These are phyloP conservation scores for Tachina fera DNA, from an alignment of 2,888 invertebrate genomes.

Conservation along the genomic window DNA sequence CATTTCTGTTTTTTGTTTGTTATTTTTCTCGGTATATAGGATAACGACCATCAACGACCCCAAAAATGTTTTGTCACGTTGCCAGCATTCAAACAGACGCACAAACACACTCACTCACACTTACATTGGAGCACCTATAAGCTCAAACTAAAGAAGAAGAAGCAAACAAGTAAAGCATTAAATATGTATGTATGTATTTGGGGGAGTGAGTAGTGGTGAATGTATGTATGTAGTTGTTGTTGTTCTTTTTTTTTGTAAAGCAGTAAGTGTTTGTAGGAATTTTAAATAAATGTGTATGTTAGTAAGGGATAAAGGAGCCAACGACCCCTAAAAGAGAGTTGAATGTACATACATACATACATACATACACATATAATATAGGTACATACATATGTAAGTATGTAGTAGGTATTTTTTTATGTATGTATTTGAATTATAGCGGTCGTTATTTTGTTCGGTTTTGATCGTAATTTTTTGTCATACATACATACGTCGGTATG, in stretches of 20 bases:
- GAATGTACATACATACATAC: background rate
- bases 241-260: conserved; percentile 6
- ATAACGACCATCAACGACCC: conserved; percentile 82
- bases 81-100: conserved; percentile 62
- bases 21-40: conserved; percentile 81
- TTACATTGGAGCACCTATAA: conserved; percentile 43
- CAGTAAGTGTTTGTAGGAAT: conserved; percentile 31
- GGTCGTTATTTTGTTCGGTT: conserved; percentile 46
- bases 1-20: conserved; percentile 2
- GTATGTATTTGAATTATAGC: conserved; percentile 36
- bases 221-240: background rate
- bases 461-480: conserved; percentile 17
- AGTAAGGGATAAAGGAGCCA: conserved; percentile 71
- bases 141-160: background rate
- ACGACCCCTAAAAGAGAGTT: conserved; percentile 70
- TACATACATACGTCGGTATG: background rate
- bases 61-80: conserved; percentile 73
- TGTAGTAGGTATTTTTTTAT: no score
- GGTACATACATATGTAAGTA: background rate
- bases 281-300: conserved; percentile 47
- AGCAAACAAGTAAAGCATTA: background rate
- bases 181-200: background rate
- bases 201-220: conserved; percentile 4
- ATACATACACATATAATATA: no score
- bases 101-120: conserved; percentile 23